A percentile compares a stretch with the other conserved stretches of the same genome.
Evolutionary conservation across 2,113 vertebrate genomes (phyloP).

Genomic region (Rattus rattus): DNA sequence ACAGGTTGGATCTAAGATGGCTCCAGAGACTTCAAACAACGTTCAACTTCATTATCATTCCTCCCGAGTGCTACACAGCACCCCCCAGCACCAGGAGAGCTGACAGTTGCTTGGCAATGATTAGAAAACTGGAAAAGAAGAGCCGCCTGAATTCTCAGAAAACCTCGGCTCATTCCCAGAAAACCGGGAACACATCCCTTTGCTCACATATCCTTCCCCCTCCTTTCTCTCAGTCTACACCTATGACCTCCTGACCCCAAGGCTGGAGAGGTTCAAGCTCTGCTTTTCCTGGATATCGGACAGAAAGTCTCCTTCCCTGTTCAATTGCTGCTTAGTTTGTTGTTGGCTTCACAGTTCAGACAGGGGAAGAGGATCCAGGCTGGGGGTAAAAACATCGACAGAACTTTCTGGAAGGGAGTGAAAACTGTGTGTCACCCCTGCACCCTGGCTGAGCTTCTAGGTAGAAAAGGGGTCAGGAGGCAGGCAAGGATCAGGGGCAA

Average conservation of each 20-base stretch:
- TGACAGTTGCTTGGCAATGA: background rate
- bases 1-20: background rate
- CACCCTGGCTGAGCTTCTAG: background rate
- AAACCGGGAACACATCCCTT: background rate
- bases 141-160: background rate
- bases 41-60: background rate
- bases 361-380: background rate
- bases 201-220: background rate
- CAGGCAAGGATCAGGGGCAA: background rate
- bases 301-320: background rate
- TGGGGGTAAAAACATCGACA: background rate
- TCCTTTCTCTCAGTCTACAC: background rate
- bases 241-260: background rate
- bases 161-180: background rate
- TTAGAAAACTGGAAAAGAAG: background rate
- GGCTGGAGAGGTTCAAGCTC: background rate
- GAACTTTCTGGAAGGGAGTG: background rate
- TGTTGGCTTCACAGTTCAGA: background rate
- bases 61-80: background rate
- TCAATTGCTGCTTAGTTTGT: background rate
- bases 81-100: background rate
- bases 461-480: background rate
- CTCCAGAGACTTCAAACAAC: background rate
- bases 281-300: background rate
- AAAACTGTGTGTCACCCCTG: background rate